These are phyloP conservation scores for Urocyon cinereoargenteus DNA, from an alignment of 2,797 vertebrate species.

Conservation along the genomic window DNA sequence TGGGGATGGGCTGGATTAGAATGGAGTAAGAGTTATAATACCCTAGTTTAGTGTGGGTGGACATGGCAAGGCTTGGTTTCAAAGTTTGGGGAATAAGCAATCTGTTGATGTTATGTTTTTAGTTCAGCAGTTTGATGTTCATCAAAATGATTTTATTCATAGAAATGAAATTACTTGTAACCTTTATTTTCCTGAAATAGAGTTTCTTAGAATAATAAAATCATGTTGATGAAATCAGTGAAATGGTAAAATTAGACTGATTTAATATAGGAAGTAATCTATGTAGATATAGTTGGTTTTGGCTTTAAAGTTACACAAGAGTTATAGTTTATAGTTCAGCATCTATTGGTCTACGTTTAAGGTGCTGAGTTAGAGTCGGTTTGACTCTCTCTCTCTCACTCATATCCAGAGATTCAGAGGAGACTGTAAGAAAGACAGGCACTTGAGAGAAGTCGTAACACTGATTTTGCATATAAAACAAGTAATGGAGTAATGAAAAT, in stretches of 20 bases:
- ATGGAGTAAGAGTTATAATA: not conserved
- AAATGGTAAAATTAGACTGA: not conserved
- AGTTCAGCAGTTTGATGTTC: not conserved
- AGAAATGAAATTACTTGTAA: not conserved
- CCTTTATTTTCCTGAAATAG: not conserved
- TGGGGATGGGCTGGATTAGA: not conserved
- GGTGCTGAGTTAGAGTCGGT: not conserved
- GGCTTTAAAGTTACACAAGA: not conserved
- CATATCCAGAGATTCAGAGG: not conserved
- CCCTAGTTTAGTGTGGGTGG: not conserved
- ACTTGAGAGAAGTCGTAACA: not conserved
- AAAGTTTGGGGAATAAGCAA: not conserved
- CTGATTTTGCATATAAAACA: not conserved
- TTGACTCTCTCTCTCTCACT: not conserved
- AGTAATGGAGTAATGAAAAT: not conserved
- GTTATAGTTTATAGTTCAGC: not conserved
- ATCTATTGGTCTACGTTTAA: not conserved
- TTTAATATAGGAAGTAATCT: not conserved
- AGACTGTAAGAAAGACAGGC: not conserved
- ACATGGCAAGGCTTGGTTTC: not conserved
- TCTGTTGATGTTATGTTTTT: not conserved
- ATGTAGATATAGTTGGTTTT: not conserved
- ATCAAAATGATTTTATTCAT: constrained; percentile 24
- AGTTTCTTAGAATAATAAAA: constrained; percentile 21
- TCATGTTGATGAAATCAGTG: not conserved